Percentiles rank a stretch among this genome's conserved stretches.
phyloP scores from a whole-genome alignment of 2,113 vertebrate species.

The Athene cunicularia region DNA sequence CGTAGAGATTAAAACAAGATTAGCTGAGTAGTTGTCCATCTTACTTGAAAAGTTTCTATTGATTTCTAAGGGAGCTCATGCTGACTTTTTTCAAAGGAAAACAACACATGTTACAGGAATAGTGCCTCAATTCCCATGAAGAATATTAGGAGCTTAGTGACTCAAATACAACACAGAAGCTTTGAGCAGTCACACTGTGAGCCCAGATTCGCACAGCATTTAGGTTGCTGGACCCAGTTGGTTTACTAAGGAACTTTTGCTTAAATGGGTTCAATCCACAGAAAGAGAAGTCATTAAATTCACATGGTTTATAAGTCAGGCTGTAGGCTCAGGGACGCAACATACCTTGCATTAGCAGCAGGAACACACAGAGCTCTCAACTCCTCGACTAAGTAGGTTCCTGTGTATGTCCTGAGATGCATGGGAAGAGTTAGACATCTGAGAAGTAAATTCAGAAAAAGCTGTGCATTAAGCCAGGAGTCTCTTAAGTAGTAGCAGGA shows the following conservation, averaged over 20 bases:
- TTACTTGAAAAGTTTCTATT: not conserved
- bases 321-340: not conserved
- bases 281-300: not conserved
- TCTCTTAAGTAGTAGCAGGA: not conserved
- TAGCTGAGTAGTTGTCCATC: not conserved
- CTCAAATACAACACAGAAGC: not conserved
- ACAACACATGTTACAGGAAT: not conserved
- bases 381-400: not conserved
- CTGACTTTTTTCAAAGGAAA: not conserved
- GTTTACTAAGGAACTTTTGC: not conserved
- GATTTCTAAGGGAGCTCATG: not conserved
- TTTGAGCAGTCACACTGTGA: not conserved
- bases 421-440: not conserved
- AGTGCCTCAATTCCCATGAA: not conserved
- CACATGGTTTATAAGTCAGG: not conserved
- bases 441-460: not conserved
- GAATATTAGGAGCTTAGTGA: not conserved
- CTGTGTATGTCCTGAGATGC: rapidly evolving
- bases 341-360: not conserved
- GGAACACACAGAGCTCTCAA: rapidly evolving
- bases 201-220: not conserved
- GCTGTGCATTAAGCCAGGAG: not conserved
- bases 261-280: not conserved
- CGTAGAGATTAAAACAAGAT: not conserved
- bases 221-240: not conserved